phyloP scores from a whole-genome alignment of 2,888 invertebrate species.

The Muschampia plurimacula region DNA sequence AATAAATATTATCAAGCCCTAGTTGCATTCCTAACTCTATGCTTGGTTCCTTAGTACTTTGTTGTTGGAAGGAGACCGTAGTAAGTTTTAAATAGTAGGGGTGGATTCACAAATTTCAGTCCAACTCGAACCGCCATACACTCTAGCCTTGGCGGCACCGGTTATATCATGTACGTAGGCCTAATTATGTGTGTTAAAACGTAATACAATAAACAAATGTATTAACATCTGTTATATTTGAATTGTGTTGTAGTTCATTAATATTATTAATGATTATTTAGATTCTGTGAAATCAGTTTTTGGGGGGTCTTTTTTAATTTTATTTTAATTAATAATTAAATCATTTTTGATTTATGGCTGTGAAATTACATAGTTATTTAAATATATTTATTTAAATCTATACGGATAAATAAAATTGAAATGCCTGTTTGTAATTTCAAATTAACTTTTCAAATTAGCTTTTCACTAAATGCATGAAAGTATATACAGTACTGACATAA shows the following conservation, averaged over 20 bases:
- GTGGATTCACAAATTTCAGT: conserved; percentile 59
- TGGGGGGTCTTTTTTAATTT: not conserved
- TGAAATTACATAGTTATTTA: too few relatives aligned
- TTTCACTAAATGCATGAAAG: too few relatives aligned
- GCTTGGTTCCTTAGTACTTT: conserved; percentile 40
- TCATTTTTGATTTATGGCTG: too few relatives aligned
- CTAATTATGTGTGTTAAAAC: not conserved
- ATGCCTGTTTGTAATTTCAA: too few relatives aligned
- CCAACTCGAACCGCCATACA: conserved; percentile 57
- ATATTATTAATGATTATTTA: not conserved
- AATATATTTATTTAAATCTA: too few relatives aligned
- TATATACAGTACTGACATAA: too few relatives aligned
- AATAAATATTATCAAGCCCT: not conserved
- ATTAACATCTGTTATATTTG: not conserved
- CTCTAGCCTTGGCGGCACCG: conserved; percentile 51
- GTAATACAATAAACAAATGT: not conserved
- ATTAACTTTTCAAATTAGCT: too few relatives aligned
- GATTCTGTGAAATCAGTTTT: not conserved
- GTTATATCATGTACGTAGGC: conserved; percentile 55
- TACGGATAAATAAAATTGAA: too few relatives aligned
- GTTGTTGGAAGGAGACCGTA: conserved; percentile 57
- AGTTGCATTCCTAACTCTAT: conserved; percentile 39
- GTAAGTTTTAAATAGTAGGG: conserved; percentile 66
- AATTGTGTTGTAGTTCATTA: not conserved
- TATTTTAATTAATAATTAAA: too few relatives aligned